Conservation (phyloP, 37 sponge, comb jelly and placozoan species). For the Agelas oroides region DNA sequence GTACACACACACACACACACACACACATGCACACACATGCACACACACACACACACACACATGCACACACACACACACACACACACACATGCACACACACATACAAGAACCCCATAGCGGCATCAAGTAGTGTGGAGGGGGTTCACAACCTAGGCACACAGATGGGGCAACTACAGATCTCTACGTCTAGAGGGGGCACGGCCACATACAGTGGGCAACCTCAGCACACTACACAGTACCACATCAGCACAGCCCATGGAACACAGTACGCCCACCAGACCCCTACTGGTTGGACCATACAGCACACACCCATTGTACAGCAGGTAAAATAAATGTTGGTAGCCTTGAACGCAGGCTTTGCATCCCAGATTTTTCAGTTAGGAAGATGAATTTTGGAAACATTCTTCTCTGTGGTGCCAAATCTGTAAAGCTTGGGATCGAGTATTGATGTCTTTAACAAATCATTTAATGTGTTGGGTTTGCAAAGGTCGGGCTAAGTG, state of each 20-base stretch:
- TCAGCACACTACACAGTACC: conserved; percentile 21
- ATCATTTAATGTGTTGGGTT: too few species aligned
- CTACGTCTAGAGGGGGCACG: background rate
- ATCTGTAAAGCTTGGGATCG: too few species aligned
- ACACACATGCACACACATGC: too few species aligned
- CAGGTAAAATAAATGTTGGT: background rate
- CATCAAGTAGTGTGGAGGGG: background rate
- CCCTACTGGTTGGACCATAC: conserved; percentile 36
- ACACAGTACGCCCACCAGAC: conserved; percentile 28
- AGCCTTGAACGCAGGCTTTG: too few species aligned
- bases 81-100: background rate
- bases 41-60: too few species aligned
- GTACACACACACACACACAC: too few species aligned
- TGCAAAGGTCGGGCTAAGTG: too few species aligned
- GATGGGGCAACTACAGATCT: conserved; percentile 37
- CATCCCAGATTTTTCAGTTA: too few species aligned
- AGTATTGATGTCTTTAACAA: too few species aligned
- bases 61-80: background rate
- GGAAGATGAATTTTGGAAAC: too few species aligned
- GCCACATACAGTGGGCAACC: background rate
- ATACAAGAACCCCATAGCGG: conserved; percentile 12
- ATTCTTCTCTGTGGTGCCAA: too few species aligned
- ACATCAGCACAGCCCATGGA: background rate
- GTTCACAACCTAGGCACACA: conserved; percentile 6
- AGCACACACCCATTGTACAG: background rate